phyloP scores from a whole-genome alignment of 1,140 invertebrate genomes.

The Pogonognathellus flavescens region DNA sequence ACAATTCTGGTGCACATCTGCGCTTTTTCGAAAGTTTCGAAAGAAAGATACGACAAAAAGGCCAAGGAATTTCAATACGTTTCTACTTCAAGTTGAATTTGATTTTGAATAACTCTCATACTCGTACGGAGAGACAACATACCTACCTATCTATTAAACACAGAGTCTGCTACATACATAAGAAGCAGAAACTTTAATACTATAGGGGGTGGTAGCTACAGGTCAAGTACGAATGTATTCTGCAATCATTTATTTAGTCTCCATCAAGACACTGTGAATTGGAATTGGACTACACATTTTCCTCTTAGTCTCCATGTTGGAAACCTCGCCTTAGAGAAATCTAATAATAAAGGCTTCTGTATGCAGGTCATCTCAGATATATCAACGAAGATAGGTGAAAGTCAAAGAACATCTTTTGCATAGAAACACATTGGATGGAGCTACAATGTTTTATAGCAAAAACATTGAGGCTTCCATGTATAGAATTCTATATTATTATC shows the following conservation, averaged over 20 bases:
- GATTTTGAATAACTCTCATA: not conserved
- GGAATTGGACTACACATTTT: too few species aligned
- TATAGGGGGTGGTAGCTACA: not conserved
- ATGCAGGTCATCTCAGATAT: too few species aligned
- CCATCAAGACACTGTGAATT: not conserved
- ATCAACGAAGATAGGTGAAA: too few species aligned
- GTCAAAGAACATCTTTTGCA: too few species aligned
- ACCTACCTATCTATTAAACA: not conserved
- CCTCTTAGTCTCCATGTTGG: too few species aligned
- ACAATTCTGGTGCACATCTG: not conserved
- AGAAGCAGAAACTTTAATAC: constrained; percentile 21
- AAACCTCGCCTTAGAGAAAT: too few species aligned
- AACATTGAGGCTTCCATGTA: too few species aligned
- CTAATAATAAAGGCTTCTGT: too few species aligned
- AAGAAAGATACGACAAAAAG: not conserved
- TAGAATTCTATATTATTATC: too few species aligned
- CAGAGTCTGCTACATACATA: not conserved
- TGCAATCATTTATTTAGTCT: constrained; percentile 35
- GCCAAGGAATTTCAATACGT: too few species aligned
- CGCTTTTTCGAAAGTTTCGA: not conserved
- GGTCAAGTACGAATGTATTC: constrained; percentile 1
- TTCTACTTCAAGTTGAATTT: not conserved
- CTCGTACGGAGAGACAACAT: not conserved
- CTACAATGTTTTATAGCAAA: too few species aligned
- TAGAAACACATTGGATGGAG: too few species aligned